Conservation (phyloP, 2,888 invertebrate genomes). For the Noctua pronuba region DNA sequence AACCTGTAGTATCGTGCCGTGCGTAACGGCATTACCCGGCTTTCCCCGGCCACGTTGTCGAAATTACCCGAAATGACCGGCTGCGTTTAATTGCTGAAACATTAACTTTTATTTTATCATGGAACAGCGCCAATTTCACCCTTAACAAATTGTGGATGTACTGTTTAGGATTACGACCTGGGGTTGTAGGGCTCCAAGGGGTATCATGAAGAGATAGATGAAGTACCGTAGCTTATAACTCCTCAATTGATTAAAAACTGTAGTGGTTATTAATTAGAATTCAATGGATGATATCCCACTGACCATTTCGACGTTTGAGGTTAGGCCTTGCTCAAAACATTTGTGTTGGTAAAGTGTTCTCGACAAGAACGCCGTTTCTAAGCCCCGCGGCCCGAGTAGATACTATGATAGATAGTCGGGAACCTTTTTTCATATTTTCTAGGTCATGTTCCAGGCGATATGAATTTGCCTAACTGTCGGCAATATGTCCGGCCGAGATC, state of each 20-base stretch:
- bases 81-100: constrained; percentile 64
- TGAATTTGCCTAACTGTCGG: constrained; percentile 49
- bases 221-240: neutral
- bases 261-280: neutral
- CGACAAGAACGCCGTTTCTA: constrained; percentile 7
- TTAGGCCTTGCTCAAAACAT: constrained; percentile 8
- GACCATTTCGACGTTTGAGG: too few species aligned
- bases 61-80: constrained; percentile 58
- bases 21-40: constrained; percentile 44
- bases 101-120: constrained; percentile 68
- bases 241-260: constrained; percentile 11
- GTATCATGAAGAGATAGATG: neutral
- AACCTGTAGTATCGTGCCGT: constrained; percentile 46
- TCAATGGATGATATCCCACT: neutral
- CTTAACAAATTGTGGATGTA: constrained; percentile 42
- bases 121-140: constrained; percentile 53
- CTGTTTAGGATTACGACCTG: constrained; percentile 18
- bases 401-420: constrained; percentile 24
- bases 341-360: constrained; percentile 11
- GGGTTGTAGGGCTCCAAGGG: neutral
- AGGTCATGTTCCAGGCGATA: constrained; percentile 47
- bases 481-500: constrained; percentile 42
- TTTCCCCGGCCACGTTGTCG: constrained; percentile 38
- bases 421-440: constrained; percentile 47
- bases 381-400: constrained; percentile 13